Evolutionary conservation across 2,113 vertebrate genomes (phyloP), one percentile per base, ranked within the genome.

Genomic region (Anser cygnoides): DNA sequence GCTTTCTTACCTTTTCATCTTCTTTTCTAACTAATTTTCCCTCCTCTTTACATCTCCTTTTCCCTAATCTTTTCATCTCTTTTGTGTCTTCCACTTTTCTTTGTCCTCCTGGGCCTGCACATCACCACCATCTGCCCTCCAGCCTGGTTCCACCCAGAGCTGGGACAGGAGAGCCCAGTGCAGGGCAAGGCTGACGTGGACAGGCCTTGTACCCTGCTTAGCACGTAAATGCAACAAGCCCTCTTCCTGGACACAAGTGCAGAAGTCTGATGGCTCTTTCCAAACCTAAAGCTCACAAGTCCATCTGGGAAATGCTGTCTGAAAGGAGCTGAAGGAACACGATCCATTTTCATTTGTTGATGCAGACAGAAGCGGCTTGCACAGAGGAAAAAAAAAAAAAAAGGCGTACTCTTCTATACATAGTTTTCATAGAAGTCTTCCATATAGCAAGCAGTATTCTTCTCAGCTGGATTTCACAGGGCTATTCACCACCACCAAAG

Each of bases 401-500:
- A 18, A 7, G 4, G 25, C 6, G 13, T 5, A 52, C 22, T 39
- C 81, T 20, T 62, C 28, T 20, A 15, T 31, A 50, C 20, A 26
- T n/a, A 71, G n/a, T 9, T 70, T 78, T 61, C 39, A 35, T 2
- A 35, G 49, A 70, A 68, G 68, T 63, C 61, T 44, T 54, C 72
- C 49, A 26, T 14, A 8, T 20, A 44, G 44, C 13, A 66, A 81
- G 35, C n/a, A 23, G 4, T 55, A 29, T 20, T 19, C 43, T 58
- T 85, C 70, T 76, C 63, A 20, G 25, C 10, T n/a, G 82, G 26
- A 29, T 90, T 70, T 66, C 55, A 21, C 28, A 50, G 46, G 33
- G 33, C 41, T 50, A 0, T 57, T 87, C 52, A 23, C 6, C 35
- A 28, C 17, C 16, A 39, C 0, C 31, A 10, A 3, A 0, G 2